Conservation (phyloP, 2,888 invertebrate genomes). For the Sphaerophoria taeniata region DNA sequence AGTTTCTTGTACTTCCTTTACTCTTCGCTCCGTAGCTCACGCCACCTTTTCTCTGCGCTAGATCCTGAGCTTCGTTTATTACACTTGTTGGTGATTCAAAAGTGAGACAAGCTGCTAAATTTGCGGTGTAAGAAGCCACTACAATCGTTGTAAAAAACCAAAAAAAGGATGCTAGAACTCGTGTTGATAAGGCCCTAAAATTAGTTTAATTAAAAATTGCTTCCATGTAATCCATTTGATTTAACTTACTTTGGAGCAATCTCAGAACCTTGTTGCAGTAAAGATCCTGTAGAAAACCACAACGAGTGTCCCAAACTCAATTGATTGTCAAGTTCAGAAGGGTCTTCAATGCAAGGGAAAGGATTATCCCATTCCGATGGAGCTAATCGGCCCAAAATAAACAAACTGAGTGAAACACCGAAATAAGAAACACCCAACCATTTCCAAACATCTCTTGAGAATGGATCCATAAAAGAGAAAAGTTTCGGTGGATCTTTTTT, state of each 20-base stretch:
- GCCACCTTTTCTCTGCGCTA: constrained; percentile 89
- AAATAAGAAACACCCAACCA: constrained; percentile 92
- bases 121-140: constrained; percentile 93
- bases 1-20: constrained; percentile 93
- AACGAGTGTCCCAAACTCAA: constrained; percentile 92
- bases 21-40: constrained; percentile 93
- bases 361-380: constrained; percentile 96
- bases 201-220: background rate
- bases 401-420: constrained; percentile 90
- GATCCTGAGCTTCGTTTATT: constrained; percentile 91
- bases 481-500: constrained; percentile 91
- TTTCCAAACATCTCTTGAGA: constrained; percentile 93
- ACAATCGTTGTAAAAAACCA: constrained; percentile 94
- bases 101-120: constrained; percentile 94
- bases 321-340: constrained; percentile 92
- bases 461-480: constrained; percentile 96
- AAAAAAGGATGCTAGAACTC: constrained; percentile 93
- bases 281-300: constrained; percentile 95
- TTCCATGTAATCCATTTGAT: background rate
- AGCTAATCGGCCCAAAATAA: constrained; percentile 90
- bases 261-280: constrained; percentile 94
- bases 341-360: constrained; percentile 92
- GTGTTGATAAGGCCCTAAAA: constrained; percentile 91
- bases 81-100: constrained; percentile 89
- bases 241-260: constrained; percentile 90